These are phyloP conservation scores for Erynnis tages DNA, from an alignment of 2,888 invertebrate genomes.

Conservation along the genomic window DNA sequence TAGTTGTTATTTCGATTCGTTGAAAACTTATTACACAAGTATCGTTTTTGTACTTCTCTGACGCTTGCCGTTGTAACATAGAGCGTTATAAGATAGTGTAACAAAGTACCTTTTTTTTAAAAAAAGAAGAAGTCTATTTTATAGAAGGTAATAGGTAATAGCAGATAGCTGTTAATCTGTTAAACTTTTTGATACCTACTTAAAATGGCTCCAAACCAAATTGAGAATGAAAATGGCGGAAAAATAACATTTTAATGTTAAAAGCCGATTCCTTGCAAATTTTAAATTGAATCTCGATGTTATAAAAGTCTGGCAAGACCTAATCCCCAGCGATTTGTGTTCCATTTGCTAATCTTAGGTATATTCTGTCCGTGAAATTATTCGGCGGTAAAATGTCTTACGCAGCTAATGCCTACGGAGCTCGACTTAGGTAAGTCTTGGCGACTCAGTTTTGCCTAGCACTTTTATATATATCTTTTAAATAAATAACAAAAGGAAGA, in stretches of 20 bases:
- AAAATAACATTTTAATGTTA: not conserved
- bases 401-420: not conserved
- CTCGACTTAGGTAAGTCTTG: too few relatives aligned
- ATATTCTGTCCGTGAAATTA: not conserved
- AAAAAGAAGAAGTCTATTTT: too few relatives aligned
- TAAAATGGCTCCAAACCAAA: not conserved
- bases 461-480: too few relatives aligned
- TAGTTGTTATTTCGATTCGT: not conserved
- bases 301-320: not conserved
- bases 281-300: conserved; percentile 1
- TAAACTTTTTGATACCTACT: too few relatives aligned
- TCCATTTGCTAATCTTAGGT: conserved; percentile 1
- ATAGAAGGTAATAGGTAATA: too few relatives aligned
- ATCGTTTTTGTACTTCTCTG: too few relatives aligned
- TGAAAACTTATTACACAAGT: not conserved
- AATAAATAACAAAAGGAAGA: too few relatives aligned
- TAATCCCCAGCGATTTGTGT: not conserved
- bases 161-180: too few relatives aligned
- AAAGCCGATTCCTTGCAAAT: not conserved
- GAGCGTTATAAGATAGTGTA: too few relatives aligned
- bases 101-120: too few relatives aligned
- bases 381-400: not conserved
- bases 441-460: too few relatives aligned
- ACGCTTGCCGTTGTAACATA: too few relatives aligned
- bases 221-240: not conserved